Evolutionary conservation across 2,888 invertebrate genomes (phyloP).

Genomic region (Eutolmus rufibarbis): DNA sequence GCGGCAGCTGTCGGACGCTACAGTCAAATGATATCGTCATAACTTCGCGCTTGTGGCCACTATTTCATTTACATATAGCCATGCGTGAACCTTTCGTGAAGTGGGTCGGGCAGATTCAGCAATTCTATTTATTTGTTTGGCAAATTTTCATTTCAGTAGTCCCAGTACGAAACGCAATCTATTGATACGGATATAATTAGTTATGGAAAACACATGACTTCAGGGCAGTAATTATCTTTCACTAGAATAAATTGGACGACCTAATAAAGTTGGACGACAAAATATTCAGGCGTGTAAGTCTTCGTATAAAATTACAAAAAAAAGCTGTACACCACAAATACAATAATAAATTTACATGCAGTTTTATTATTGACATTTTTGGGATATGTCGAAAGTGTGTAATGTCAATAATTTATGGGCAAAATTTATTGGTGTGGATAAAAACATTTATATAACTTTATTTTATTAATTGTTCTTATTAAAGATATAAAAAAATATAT

Average conservation of each 20-base stretch:
- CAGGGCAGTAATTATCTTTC: background rate
- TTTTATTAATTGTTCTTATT: too few species aligned
- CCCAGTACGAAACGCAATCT: background rate
- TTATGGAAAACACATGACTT: background rate
- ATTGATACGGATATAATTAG: background rate
- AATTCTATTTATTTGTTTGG: slow-evolving; percentile 13
- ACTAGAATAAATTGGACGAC: background rate
- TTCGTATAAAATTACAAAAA: too few species aligned
- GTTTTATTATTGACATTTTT: too few species aligned
- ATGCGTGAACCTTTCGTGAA: background rate
- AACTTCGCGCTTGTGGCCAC: slow-evolving; percentile 9
- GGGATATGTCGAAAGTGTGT: too few species aligned
- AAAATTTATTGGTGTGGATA: too few species aligned
- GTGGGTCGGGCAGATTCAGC: background rate
- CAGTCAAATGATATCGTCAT: slow-evolving; percentile 6
- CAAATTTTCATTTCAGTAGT: slow-evolving; percentile 1
- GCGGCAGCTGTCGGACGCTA: background rate
- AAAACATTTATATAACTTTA: too few species aligned
- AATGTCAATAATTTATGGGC: too few species aligned
- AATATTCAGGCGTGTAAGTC: background rate
- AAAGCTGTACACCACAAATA: too few species aligned
- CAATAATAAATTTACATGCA: too few species aligned
- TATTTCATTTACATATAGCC: background rate
- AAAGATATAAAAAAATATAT: too few species aligned
- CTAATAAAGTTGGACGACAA: background rate